Evolutionary conservation across 2,888 invertebrate genomes (phyloP), one percentile per base, ranked within the genome.

Genomic region (Ecdyonurus torrentis): DNA sequence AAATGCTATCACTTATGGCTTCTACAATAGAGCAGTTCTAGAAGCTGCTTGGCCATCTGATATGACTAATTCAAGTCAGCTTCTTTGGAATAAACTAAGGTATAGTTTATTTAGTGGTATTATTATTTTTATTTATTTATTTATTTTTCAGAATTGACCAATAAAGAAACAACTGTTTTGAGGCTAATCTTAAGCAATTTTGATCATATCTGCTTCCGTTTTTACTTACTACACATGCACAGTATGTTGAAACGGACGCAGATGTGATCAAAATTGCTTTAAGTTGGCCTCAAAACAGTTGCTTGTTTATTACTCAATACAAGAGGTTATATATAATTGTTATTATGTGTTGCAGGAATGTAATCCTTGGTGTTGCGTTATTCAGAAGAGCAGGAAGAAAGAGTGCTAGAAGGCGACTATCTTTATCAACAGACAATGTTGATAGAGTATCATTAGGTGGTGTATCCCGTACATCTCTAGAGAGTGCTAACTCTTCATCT

Each of bases 1-100:
- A 1, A 99, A 99, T 74, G 99, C 99, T 10, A 84, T 99, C 61
- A 99, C 99, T 0, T 99, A 99, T 71, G 98, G 98, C 69, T 88
- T 84, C 73, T 87, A 87, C 71, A 87, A 87, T 70, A 77, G 81
- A 79, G 84, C 86, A 63, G 96, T 99, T 53, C 79, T 98, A 63
- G 96, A 97, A 76, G 93, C 95, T 3, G 89, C 90, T 68, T 97
- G 96, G 97, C 94, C 95, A 0, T 84, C 87, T 53, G 87, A 88
- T 68, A 74, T 74, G 65, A 67, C 87, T 65, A 84, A 86, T 69
- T 88, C 87, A 61, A 89, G 92, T 68, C 88, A 91, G 71, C 75
- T 94, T 20, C 79, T 93, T 70, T 98, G 97, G 97, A 92, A 89
- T 73, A 94, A 95, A 74, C 78, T 98, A 22, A 85, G 95, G 72